phyloP scores from a whole-genome alignment of 2,888 invertebrate genomes.

The Orchestes rusci region DNA sequence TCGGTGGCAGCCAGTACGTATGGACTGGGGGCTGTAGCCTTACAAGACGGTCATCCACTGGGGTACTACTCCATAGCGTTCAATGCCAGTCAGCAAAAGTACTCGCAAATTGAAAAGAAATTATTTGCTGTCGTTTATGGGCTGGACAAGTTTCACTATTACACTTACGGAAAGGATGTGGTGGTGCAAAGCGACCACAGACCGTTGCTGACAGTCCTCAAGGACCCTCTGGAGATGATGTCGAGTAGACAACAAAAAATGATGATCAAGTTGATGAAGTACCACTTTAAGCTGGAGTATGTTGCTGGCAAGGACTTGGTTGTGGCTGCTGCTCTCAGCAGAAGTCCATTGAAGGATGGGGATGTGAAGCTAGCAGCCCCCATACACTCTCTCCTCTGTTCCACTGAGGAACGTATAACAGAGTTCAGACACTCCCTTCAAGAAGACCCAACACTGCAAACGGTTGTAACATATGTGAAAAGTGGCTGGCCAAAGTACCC shows the following conservation, averaged over 20 bases:
- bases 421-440: slow-evolving; percentile 9
- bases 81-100: slow-evolving; percentile 3
- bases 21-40: slow-evolving; percentile 2
- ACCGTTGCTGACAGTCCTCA: slow-evolving; percentile 3
- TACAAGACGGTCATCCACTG: slow-evolving; percentile 4
- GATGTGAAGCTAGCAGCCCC: not conserved
- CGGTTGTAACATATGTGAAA: slow-evolving; percentile 5
- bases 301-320: slow-evolving; percentile 5
- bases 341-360: slow-evolving; percentile 1
- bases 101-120: slow-evolving; percentile 5
- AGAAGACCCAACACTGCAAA: slow-evolving; percentile 5
- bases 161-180: slow-evolving; percentile 7
- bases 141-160: slow-evolving; percentile 3
- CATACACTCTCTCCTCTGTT: slow-evolving; percentile 2
- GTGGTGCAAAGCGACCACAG: slow-evolving; percentile 5
- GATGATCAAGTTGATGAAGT: slow-evolving; percentile 1
- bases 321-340: slow-evolving; percentile 1
- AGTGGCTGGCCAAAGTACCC: slow-evolving; percentile 10
- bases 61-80: slow-evolving; percentile 2
- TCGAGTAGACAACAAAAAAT: slow-evolving; percentile 1
- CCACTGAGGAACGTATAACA: slow-evolving; percentile 4
- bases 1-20: slow-evolving; percentile 5
- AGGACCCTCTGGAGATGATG: slow-evolving; percentile 2
- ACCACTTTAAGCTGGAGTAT: slow-evolving; percentile 3
- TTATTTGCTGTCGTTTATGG: slow-evolving; percentile 1